phyloP scores from a whole-genome alignment of 2,797 vertebrate genomes.

The Danio tinwini region DNA sequence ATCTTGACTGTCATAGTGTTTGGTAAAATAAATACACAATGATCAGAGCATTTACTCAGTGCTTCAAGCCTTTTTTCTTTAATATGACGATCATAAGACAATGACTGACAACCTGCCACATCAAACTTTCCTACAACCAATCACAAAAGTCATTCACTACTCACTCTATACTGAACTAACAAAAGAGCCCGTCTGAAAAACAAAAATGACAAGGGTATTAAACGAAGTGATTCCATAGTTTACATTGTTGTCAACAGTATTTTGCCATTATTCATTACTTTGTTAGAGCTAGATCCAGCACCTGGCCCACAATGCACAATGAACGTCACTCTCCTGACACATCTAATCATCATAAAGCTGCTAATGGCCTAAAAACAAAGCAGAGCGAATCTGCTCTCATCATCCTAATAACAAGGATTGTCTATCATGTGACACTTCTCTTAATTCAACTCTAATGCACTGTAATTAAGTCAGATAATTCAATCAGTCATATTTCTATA shows the following conservation, averaged over 20 bases:
- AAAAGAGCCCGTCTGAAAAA: slow-evolving; percentile 20
- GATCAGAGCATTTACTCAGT: background rate
- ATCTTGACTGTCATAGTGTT: slow-evolving; percentile 36
- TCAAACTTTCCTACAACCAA: slow-evolving; percentile 4
- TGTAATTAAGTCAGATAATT: slow-evolving; percentile 15
- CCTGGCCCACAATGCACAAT: slow-evolving; percentile 2
- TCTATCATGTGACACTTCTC: slow-evolving; percentile 28
- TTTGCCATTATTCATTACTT: slow-evolving; percentile 4
- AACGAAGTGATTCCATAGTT: background rate
- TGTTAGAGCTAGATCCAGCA: slow-evolving; percentile 2
- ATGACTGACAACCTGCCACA: slow-evolving; percentile 34
- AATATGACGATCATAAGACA: background rate
- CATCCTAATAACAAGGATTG: slow-evolving; percentile 21
- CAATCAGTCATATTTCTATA: background rate
- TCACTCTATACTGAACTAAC: background rate
- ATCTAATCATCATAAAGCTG: slow-evolving; percentile 21
- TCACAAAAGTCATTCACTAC: slow-evolving; percentile 18
- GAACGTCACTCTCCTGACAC: slow-evolving; percentile 23
- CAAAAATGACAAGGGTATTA: slow-evolving; percentile 15
- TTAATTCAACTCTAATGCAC: slow-evolving; percentile 15
- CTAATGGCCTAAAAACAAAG: slow-evolving; percentile 29
- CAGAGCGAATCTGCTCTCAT: background rate
- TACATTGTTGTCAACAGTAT: background rate
- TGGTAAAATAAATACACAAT: slow-evolving; percentile 25
- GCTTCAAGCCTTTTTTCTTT: slow-evolving; percentile 12